Percentiles rank a stretch among this genome's conserved stretches.
These are phyloP conservation scores for Latrodectus hesperus DNA, from an alignment of 2,888 invertebrate genomes.

Conservation along the genomic window DNA sequence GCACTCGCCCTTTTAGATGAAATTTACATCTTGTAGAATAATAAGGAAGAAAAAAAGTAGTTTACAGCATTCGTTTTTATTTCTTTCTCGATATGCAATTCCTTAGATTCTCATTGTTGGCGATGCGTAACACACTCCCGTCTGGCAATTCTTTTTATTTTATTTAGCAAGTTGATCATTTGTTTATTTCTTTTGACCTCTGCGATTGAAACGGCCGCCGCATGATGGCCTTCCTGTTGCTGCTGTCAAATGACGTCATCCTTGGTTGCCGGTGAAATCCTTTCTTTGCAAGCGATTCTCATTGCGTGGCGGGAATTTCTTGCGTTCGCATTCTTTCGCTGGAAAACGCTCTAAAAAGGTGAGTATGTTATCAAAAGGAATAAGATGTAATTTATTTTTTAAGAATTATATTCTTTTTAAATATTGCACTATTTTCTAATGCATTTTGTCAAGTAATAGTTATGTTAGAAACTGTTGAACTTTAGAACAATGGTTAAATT, in stretches of 20 bases:
- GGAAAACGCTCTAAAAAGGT: too few relatives aligned
- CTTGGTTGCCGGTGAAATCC: conserved; percentile 38
- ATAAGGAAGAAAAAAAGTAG: neutral
- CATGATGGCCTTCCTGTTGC: conserved; percentile 39
- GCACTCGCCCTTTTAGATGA: too few relatives aligned
- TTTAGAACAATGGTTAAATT: too few relatives aligned
- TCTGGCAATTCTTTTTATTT: neutral
- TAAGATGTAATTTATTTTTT: too few relatives aligned
- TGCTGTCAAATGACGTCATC: conserved; percentile 40
- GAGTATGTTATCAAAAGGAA: too few relatives aligned
- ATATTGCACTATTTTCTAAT: too few relatives aligned
- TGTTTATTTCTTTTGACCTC: conserved; percentile 30
- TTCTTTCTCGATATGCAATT: neutral
- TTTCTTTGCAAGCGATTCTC: neutral
- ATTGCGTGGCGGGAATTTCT: conserved; percentile 51
- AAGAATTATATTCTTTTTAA: too few relatives aligned
- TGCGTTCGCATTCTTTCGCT: neutral
- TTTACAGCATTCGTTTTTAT: neutral
- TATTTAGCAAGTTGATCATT: neutral
- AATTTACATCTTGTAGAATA: too few relatives aligned
- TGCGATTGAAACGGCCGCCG: conserved; percentile 43
- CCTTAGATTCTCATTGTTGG: conserved; percentile 15
- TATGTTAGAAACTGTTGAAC: too few relatives aligned
- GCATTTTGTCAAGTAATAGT: too few relatives aligned
- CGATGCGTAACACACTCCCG: conserved; percentile 5